These are phyloP conservation scores for Cariama cristata DNA, from an alignment of 2,113 vertebrate species.

Conservation along the genomic window DNA sequence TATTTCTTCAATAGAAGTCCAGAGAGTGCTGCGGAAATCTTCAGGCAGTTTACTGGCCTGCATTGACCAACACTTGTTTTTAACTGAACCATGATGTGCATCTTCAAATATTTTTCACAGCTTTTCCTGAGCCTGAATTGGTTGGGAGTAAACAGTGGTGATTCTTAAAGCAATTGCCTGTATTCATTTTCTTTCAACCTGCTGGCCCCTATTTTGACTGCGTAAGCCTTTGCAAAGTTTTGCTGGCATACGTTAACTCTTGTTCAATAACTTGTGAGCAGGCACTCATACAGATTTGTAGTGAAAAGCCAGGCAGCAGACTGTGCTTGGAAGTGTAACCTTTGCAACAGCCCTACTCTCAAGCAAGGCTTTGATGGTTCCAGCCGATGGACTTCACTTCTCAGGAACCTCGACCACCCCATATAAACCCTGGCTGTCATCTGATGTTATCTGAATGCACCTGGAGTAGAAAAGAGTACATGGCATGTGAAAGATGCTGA, in stretches of 20 bases:
- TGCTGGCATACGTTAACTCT: conserved; percentile 11
- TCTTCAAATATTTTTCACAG: conserved; percentile 1
- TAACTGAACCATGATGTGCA: not conserved
- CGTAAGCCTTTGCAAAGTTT: not conserved
- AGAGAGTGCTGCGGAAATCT: not conserved
- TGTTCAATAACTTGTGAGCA: not conserved
- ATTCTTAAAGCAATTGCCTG: not conserved
- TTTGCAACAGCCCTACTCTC: not conserved
- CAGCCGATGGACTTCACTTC: conserved; percentile 35
- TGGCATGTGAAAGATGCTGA: not conserved
- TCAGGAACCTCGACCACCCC: not conserved
- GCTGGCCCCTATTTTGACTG: not conserved
- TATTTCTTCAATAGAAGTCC: not conserved
- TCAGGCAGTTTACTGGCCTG: not conserved
- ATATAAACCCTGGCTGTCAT: not conserved
- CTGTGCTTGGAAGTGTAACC: not conserved
- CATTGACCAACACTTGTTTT: not conserved
- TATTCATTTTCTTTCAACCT: not conserved
- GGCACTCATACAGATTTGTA: not conserved
- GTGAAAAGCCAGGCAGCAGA: not conserved
- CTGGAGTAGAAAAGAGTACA: not conserved
- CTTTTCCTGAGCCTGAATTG: not conserved
- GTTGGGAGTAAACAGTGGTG: not conserved
- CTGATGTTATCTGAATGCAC: not conserved
- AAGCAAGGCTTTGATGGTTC: conserved; percentile 29